phyloP scores from a whole-genome alignment of 1,140 invertebrate genomes.

The Drosophila grimshawi region DNA sequence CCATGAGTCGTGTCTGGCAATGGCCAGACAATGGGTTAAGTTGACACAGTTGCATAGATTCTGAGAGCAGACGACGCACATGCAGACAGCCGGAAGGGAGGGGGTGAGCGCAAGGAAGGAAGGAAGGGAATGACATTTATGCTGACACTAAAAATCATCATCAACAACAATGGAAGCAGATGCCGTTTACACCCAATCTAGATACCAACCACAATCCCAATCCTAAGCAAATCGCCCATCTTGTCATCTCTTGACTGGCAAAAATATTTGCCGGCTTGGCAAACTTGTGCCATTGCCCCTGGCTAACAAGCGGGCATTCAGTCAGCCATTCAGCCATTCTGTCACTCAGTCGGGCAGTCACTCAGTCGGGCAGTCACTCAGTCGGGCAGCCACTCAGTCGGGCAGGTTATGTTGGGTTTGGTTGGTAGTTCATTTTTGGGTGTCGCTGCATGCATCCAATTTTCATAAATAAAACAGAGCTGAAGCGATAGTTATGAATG shows the following conservation, averaged over 20 bases:
- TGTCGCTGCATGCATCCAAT: constrained; percentile 41
- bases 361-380: not conserved
- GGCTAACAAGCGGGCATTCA: constrained; percentile 13
- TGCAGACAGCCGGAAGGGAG: not conserved
- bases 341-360: not conserved
- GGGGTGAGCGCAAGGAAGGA: not conserved
- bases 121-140: constrained; percentile 63
- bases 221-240: not conserved
- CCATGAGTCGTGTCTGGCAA: constrained; percentile 11
- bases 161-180: constrained; percentile 41
- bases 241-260: constrained; percentile 52
- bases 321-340: no score
- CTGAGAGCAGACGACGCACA: not conserved
- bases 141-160: constrained; percentile 76
- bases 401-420: not conserved
- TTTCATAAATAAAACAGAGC: constrained; percentile 69
- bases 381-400: not conserved
- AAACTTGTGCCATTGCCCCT: constrained; percentile 67
- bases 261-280: constrained; percentile 74
- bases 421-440: not conserved
- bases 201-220: not conserved
- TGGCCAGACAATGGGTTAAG: constrained; percentile 58
- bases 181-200: not conserved
- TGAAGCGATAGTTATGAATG: constrained; percentile 42
- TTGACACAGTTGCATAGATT: constrained; percentile 65